phyloP scores from a whole-genome alignment of 2,113 vertebrate genomes.

The Calyptomena viridis region DNA sequence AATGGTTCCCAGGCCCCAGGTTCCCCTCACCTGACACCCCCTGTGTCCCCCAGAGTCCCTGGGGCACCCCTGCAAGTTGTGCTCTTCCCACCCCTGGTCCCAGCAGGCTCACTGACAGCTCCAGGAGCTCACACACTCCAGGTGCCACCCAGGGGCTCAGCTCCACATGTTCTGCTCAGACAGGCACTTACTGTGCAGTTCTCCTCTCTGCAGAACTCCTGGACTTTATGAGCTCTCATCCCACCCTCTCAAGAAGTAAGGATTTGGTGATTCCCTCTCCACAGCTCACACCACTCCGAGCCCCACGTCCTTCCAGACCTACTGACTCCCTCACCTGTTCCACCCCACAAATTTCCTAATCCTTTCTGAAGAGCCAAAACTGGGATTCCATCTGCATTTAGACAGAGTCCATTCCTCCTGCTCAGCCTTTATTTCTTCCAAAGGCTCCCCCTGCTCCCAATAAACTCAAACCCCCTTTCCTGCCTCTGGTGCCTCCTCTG shows the following conservation, averaged over 20 bases:
- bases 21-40: not conserved
- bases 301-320: not conserved
- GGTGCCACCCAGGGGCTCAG: not conserved
- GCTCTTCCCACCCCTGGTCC: not conserved
- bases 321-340: not conserved
- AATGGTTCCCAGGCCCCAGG: not conserved
- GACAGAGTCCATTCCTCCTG: not conserved
- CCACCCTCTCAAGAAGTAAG: not conserved
- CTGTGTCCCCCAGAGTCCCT: not conserved
- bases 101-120: not conserved
- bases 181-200: not conserved
- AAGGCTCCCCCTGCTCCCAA: not conserved
- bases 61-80: not conserved
- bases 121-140: not conserved
- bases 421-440: not conserved
- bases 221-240: not conserved
- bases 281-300: not conserved
- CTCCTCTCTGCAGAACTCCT: not conserved
- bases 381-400: not conserved
- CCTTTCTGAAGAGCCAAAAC: not conserved
- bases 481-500: not conserved
- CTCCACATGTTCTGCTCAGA: rapidly evolving
- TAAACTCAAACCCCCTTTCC: not conserved
- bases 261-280: not conserved
- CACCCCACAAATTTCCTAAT: not conserved